Conservation (phyloP, 1,140 invertebrate genomes). For the Druon quercuslanigerum region DNA sequence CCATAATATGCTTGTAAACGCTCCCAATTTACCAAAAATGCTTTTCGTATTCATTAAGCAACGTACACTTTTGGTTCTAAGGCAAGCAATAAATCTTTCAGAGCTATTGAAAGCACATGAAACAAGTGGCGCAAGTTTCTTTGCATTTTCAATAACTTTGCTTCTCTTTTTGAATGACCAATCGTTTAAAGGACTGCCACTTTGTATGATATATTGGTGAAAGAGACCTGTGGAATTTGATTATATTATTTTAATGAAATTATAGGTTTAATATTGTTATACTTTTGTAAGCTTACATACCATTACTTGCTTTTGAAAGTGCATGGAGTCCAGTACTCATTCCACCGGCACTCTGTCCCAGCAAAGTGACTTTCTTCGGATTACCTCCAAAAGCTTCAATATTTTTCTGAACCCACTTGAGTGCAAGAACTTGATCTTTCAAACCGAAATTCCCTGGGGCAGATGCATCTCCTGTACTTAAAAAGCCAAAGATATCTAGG, state of each 20-base stretch:
- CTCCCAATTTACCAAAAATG: background rate
- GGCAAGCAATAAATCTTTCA: background rate
- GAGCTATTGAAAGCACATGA: background rate
- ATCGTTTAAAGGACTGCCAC: background rate
- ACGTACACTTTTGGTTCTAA: background rate
- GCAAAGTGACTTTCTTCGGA: conserved; percentile 64
- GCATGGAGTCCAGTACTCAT: background rate
- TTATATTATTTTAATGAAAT: background rate
- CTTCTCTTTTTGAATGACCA: background rate
- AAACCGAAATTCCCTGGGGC: conserved; percentile 74
- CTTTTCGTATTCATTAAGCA: background rate
- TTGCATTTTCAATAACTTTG: background rate
- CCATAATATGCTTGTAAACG: background rate
- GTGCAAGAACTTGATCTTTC: conserved; percentile 71
- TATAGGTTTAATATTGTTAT: too few relatives aligned
- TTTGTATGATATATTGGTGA: background rate
- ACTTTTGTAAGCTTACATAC: background rate
- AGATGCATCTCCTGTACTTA: conserved; percentile 65
- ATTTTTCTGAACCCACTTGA: conserved; percentile 70
- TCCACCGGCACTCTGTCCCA: conserved; percentile 62
- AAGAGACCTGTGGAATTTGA: background rate
- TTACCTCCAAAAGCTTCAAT: conserved; percentile 71
- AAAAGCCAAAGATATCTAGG: conserved; percentile 68
- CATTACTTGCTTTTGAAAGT: background rate
- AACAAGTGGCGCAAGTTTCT: background rate